phyloP scores from a whole-genome alignment of 2,888 invertebrate species.

The Apamea anceps region DNA sequence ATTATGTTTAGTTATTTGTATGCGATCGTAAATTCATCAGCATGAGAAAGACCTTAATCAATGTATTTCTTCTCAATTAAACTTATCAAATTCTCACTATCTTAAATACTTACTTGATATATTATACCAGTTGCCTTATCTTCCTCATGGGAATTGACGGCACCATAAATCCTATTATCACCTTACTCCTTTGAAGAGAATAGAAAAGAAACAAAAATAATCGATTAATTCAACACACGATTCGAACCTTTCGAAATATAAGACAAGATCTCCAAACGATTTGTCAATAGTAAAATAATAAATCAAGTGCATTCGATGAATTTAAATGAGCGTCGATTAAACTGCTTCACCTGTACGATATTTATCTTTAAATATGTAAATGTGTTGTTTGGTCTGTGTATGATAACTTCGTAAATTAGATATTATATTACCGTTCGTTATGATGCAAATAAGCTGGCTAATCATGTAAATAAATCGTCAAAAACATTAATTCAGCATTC shows the following conservation, averaged over 20 bases:
- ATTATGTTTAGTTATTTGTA: not conserved
- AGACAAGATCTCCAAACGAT: conserved; percentile 65
- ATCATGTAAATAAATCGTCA: conserved; percentile 34
- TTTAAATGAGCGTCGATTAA: conserved; percentile 66
- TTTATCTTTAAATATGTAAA: conserved; percentile 64
- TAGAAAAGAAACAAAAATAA: conserved; percentile 48
- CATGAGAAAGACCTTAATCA: conserved; percentile 13
- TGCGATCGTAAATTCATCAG: conserved; percentile 16
- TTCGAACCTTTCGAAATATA: conserved; percentile 55
- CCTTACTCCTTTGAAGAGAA: conserved; percentile 45
- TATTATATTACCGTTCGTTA: conserved; percentile 54
- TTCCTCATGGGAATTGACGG: conserved; percentile 38
- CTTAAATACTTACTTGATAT: conserved; percentile 42
- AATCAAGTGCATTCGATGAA: conserved; percentile 66
- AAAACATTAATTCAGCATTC: conserved; percentile 30
- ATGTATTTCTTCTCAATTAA: conserved; percentile 33
- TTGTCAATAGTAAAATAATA: conserved; percentile 68
- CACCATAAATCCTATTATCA: conserved; percentile 62
- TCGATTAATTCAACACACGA: conserved; percentile 60
- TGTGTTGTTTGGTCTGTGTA: conserved; percentile 55
- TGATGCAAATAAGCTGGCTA: conserved; percentile 34
- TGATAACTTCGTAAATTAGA: conserved; percentile 51
- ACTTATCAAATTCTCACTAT: conserved; percentile 34
- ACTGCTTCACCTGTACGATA: conserved; percentile 60
- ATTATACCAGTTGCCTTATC: conserved; percentile 45